Percentiles rank a stretch among this genome's conserved stretches.
Evolutionary conservation across 2,888 invertebrate species (phyloP).

Genomic region (Patella caerulea): DNA sequence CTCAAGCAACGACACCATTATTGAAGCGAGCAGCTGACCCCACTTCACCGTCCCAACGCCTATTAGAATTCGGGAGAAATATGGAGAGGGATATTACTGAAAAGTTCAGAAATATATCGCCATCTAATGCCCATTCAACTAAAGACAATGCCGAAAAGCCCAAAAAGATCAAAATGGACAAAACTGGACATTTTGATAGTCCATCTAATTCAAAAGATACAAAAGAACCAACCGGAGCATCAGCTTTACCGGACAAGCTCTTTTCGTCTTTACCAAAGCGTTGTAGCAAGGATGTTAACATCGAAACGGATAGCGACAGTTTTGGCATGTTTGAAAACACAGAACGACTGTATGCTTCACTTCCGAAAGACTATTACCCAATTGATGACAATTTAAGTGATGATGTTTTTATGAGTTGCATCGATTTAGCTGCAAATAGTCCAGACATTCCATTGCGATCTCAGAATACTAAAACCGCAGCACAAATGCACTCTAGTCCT

Average conservation of each 20-base stretch:
- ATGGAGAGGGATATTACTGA: conserved; percentile 38
- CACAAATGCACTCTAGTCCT: no score
- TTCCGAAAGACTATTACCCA: background rate
- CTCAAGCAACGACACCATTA: conserved; percentile 34
- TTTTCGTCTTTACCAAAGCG: background rate
- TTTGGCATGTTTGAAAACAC: background rate
- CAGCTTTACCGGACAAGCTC: background rate
- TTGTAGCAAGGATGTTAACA: background rate
- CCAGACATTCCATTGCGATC: conserved; percentile 16
- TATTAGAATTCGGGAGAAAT: conserved; percentile 37
- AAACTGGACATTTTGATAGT: background rate
- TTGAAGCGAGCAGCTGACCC: conserved; percentile 24
- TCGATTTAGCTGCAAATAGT: conserved; percentile 23
- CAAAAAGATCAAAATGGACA: no score
- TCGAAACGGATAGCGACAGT: conserved; percentile 1
- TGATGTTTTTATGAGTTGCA: conserved; percentile 27
- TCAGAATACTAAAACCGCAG: background rate
- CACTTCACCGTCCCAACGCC: conserved; percentile 25
- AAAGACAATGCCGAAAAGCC: no score
- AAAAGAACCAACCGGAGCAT: background rate
- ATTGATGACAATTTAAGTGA: conserved; percentile 24
- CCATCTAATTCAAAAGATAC: background rate
- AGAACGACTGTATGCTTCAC: background rate
- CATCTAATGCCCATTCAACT: no score
- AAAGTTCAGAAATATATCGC: conserved; percentile 22